Conservation (phyloP, 2,113 vertebrate genomes). For the Tricholaema leucomelas region DNA sequence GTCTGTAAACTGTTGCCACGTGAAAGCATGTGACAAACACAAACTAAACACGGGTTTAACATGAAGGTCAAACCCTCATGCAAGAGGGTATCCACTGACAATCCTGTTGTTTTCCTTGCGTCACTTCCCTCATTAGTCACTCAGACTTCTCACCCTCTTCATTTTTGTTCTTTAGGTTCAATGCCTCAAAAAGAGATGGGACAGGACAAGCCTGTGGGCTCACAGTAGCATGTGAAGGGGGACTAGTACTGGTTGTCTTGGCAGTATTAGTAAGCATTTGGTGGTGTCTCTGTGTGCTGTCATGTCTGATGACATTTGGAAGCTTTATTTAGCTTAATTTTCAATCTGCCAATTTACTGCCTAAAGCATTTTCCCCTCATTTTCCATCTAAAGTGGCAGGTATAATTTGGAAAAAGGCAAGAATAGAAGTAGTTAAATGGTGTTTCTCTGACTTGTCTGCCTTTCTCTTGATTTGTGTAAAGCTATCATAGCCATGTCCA, state of each 20-base stretch:
- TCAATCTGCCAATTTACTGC: neutral
- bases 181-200: neutral
- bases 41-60: neutral
- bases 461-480: neutral
- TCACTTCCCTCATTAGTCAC: neutral
- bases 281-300: neutral
- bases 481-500: neutral
- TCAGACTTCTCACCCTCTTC: neutral
- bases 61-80: fast-evolving
- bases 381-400: neutral
- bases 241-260: neutral
- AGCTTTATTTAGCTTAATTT: neutral
- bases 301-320: neutral
- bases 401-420: neutral
- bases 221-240: neutral
- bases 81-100: neutral
- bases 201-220: neutral
- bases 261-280: neutral
- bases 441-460: neutral
- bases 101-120: neutral
- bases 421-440: neutral
- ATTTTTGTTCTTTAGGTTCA: neutral
- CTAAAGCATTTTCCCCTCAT: neutral
- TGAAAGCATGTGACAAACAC: neutral
- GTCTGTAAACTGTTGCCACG: neutral